phyloP scores from a whole-genome alignment of 1,140 invertebrate genomes.

The Parapsyche elsis region DNA sequence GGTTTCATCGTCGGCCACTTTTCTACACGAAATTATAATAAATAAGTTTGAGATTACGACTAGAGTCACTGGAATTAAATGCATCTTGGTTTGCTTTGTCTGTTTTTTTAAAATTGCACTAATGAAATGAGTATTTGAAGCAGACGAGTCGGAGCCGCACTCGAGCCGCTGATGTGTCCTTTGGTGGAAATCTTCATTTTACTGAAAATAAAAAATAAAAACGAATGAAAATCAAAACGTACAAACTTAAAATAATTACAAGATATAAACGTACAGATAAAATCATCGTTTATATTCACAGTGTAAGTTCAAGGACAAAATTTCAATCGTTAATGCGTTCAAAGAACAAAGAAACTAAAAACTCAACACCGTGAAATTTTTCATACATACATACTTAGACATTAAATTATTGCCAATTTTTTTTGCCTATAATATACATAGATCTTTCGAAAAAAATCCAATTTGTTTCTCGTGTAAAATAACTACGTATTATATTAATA shows the following conservation, averaged over 20 bases:
- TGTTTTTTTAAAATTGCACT: neutral
- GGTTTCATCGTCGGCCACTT: neutral
- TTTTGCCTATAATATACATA: neutral
- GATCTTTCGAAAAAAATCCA: neutral
- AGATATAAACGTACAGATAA: neutral
- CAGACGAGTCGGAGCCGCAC: neutral
- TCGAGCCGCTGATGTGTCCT: neutral
- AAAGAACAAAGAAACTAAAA: constrained; percentile 4
- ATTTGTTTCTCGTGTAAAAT: constrained; percentile 7
- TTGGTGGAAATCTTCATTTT: neutral
- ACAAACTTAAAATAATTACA: neutral
- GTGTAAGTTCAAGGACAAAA: neutral
- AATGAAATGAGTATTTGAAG: neutral
- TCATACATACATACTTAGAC: neutral
- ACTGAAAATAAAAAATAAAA: neutral
- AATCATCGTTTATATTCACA: too few relatives aligned
- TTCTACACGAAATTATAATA: constrained; percentile 3
- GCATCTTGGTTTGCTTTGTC: neutral
- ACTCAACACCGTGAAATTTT: constrained; percentile 17
- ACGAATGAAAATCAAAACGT: neutral
- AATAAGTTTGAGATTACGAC: constrained; percentile 12
- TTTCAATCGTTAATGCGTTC: constrained; percentile 7
- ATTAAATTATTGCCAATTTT: neutral
- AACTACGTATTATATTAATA: neutral
- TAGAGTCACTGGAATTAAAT: neutral